phyloP scores from a whole-genome alignment of 2,113 vertebrate species.

The Falcunculus frontatus region DNA sequence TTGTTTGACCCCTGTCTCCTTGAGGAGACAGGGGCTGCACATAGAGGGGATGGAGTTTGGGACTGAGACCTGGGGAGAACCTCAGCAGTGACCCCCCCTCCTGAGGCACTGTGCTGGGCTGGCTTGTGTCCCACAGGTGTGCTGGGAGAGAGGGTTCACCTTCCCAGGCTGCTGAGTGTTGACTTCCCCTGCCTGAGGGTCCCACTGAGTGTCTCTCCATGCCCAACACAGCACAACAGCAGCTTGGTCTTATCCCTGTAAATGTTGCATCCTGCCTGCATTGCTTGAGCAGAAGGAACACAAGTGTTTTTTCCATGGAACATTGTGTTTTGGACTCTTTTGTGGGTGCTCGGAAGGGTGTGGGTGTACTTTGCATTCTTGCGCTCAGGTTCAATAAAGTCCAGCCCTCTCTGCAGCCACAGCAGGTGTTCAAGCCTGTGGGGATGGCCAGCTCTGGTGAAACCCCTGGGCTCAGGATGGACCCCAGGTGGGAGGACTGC shows the following conservation, averaged over 20 bases:
- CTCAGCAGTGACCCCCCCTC: rapidly evolving
- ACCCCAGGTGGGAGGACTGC: background rate
- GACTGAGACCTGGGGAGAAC: background rate
- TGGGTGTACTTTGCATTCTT: background rate
- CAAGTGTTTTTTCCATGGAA: background rate
- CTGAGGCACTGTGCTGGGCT: rapidly evolving
- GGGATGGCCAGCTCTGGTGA: background rate
- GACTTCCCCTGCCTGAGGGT: background rate
- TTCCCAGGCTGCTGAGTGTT: conserved; percentile 62
- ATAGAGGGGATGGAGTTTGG: background rate
- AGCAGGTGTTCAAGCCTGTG: background rate
- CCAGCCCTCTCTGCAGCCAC: background rate
- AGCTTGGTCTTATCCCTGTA: background rate
- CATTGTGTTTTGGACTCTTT: background rate
- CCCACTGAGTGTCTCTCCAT: rapidly evolving
- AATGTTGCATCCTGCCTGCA: background rate
- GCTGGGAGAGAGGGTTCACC: conserved; percentile 43
- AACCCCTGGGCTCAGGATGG: background rate
- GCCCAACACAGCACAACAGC: background rate
- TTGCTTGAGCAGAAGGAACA: background rate
- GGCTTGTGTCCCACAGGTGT: background rate
- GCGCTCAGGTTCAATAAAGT: background rate
- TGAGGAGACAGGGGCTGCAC: background rate
- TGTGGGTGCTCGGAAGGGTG: rapidly evolving
- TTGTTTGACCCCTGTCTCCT: background rate